A percentile compares a stretch with the other conserved stretches of the same genome.
phyloP scores from a whole-genome alignment of 2,113 vertebrate genomes.

The Cyphomyrus discorhynchus region DNA sequence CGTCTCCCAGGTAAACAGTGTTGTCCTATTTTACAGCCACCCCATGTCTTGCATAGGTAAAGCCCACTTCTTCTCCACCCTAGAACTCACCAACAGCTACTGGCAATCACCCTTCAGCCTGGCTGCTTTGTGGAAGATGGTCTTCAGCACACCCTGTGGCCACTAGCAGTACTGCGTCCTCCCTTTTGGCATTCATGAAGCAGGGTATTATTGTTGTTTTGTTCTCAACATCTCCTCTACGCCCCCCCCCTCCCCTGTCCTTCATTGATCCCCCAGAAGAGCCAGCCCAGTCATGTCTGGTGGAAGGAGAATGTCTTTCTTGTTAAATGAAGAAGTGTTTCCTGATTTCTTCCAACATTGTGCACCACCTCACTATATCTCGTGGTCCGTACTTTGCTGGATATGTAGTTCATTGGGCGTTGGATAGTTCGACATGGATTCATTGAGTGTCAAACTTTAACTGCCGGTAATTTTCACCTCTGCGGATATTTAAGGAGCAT shows the following conservation, averaged over 20 bases:
- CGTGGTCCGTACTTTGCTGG: neutral
- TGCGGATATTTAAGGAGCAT: neutral
- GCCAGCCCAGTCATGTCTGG: neutral
- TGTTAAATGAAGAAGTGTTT: neutral
- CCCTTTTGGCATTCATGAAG: neutral
- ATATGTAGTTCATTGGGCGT: neutral
- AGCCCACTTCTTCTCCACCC: neutral
- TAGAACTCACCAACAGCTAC: neutral
- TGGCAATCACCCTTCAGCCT: neutral
- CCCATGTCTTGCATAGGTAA: too few relatives aligned
- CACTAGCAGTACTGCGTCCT: neutral
- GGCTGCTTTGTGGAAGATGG: neutral
- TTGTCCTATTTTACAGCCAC: too few relatives aligned
- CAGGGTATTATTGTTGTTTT: neutral
- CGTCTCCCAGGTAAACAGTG: too few relatives aligned
- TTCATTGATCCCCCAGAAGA: neutral
- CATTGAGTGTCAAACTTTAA: neutral
- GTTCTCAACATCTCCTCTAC: neutral
- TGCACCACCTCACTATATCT: neutral
- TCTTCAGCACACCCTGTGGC: neutral
- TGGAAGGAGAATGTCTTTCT: neutral
- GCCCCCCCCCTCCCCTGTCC: neutral
- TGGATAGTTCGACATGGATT: neutral
- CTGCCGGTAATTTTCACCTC: neutral
- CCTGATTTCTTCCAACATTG: neutral